Percentiles rank a stretch among this genome's conserved stretches.
Conservation (phyloP, 2,888 invertebrate species). For the Drosophila fungiperda region DNA sequence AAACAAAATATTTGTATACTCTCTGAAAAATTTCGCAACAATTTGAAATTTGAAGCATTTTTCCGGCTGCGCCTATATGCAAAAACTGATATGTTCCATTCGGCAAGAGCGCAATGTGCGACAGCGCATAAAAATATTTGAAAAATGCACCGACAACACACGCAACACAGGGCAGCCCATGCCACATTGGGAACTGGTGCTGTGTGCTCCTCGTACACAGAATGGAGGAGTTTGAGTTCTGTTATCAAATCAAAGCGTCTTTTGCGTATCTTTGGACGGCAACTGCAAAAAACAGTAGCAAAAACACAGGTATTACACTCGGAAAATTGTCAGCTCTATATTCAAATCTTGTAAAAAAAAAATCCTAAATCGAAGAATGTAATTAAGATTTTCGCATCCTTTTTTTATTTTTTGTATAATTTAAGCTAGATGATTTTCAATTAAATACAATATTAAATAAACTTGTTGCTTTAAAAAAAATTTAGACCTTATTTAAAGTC, state of each 20-base stretch:
- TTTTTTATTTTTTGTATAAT: not conserved
- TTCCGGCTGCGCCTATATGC: slow-evolving; percentile 40
- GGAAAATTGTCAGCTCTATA: not conserved
- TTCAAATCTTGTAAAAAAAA: not conserved
- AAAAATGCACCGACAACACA: slow-evolving; percentile 64
- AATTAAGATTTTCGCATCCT: not conserved
- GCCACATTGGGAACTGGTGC: slow-evolving; percentile 10
- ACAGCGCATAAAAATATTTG: slow-evolving; percentile 76
- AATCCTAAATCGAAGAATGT: not conserved
- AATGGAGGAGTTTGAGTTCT: slow-evolving; percentile 24
- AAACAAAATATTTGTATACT: slow-evolving; percentile 26
- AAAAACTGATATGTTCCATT: slow-evolving; percentile 54
- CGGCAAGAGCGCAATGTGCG: slow-evolving; percentile 60
- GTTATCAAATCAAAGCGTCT: slow-evolving; percentile 73
- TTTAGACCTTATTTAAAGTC: not conserved
- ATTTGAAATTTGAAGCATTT: slow-evolving; percentile 39
- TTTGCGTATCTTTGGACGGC: slow-evolving; percentile 29
- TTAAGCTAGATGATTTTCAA: not conserved
- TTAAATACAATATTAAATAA: not conserved
- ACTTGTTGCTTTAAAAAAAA: not conserved
- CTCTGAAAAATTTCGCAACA: slow-evolving; percentile 28
- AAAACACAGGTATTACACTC: slow-evolving; percentile 9
- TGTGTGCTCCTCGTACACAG: not conserved
- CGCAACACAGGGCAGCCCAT: slow-evolving; percentile 32
- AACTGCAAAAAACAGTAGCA: slow-evolving; percentile 18